Evolutionary conservation across 2,888 invertebrate genomes (phyloP), one percentile per base, ranked within the genome.

Genomic region (Thymelicus sylvestris): DNA sequence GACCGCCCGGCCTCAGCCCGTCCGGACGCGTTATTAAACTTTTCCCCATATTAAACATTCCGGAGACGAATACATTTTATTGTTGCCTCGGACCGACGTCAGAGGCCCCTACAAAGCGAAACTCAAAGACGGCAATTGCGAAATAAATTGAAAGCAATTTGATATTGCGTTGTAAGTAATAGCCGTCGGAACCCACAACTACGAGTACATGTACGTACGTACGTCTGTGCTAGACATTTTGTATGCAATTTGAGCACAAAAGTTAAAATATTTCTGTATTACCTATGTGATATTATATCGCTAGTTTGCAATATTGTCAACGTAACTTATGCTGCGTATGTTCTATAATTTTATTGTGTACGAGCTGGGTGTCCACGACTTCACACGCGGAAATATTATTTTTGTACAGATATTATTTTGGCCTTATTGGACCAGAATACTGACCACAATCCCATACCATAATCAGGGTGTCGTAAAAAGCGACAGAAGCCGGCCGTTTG

Each of bases 1-100:
- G 91, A 87, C 89, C 88, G 84, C 81, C 85, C 85, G 79, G 77
- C 76, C 78, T 75, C 79, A 78, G 80, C 79, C 80, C 79, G 87
- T 86, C 88, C 91, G 91, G 93, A 90, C 93, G 93, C 93, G 93
- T 93, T 93, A 93, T 93, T 93, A 93, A 93, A 94, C 93, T 94
- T 94, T 94, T 94, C 94, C 94, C 94, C 94, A 94, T 94, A 94
- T 94, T 94, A 94, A 94, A 94, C 94, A 94, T 94, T 94, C 94
- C 94, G 91, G 91, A 92, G 92, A 93, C 94, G 94, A 94, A 94
- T 94, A 94, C 93, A 94, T 93, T 93, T 94, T 93, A 94, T 93
- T 93, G 93, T 93, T 92, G 93, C 91, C 91, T 91, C 90, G 92
- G 92, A 92, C 93, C 92, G 92, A 87, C 93, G 92, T 93, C 93